Evolutionary conservation across 2,797 vertebrate genomes (phyloP).

Genomic region (Moxostoma hubbsi): DNA sequence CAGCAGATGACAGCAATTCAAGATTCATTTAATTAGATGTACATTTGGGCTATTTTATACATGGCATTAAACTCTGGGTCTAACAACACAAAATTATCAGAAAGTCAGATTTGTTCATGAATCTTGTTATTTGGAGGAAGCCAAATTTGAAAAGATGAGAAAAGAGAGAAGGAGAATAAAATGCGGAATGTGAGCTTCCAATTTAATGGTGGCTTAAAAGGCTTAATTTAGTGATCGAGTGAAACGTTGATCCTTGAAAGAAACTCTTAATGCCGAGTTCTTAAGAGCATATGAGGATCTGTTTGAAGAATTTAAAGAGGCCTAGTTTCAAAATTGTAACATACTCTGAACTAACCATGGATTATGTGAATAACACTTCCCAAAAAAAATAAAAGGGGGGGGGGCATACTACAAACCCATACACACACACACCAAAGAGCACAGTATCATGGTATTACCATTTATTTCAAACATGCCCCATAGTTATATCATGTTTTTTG

Average conservation of each 20-base stretch:
- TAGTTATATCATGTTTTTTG: too few species aligned
- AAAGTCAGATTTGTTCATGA: neutral
- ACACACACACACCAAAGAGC: neutral
- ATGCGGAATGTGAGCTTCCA: neutral
- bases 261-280: conserved; percentile 14
- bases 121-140: neutral
- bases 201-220: conserved; percentile 17
- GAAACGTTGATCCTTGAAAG: conserved; percentile 15
- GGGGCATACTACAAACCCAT: neutral
- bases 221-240: conserved; percentile 26
- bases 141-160: neutral
- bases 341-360: neutral
- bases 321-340: neutral
- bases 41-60: neutral
- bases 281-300: neutral
- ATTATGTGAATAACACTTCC: neutral
- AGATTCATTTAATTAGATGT: conserved; percentile 22
- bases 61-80: neutral
- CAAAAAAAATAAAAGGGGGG: neutral
- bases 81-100: conserved; percentile 15
- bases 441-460: too few species aligned
- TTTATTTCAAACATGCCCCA: too few species aligned
- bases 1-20: neutral
- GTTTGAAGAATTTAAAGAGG: conserved; percentile 4
- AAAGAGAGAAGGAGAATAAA: neutral